Percentiles rank a stretch among this genome's conserved stretches.
phyloP scores from a whole-genome alignment of 2,797 vertebrate species.

The Sphenopsis melanotis region DNA sequence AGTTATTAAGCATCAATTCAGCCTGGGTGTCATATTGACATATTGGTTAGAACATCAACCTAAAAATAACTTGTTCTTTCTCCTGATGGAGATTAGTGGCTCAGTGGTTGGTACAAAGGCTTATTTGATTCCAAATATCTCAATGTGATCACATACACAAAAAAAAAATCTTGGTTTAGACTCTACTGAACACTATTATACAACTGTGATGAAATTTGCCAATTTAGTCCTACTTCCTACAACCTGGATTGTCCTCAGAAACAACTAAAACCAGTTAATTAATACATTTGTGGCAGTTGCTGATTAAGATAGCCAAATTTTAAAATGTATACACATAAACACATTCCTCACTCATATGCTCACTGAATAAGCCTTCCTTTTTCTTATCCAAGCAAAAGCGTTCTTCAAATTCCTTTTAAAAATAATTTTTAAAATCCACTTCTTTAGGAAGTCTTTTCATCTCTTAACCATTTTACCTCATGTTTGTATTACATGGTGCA shows the following conservation, averaged over 20 bases:
- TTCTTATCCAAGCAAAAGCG: slow-evolving; percentile 1
- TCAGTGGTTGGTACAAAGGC: background rate
- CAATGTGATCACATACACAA: background rate
- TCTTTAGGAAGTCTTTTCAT: slow-evolving; percentile 22
- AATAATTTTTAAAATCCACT: background rate
- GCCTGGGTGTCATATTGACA: background rate
- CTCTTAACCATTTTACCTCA: slow-evolving; percentile 2
- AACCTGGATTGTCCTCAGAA: background rate
- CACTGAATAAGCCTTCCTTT: background rate
- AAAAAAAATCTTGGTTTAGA: background rate
- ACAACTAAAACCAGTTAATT: background rate
- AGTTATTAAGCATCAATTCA: background rate
- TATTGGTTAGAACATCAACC: background rate
- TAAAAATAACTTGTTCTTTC: background rate
- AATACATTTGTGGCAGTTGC: background rate
- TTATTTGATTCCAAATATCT: background rate
- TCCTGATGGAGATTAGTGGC: background rate
- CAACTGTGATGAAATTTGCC: background rate
- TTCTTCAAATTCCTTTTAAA: slow-evolving; percentile 14
- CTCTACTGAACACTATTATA: background rate
- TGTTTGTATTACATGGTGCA: background rate
- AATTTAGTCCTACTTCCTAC: background rate
- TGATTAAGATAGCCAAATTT: background rate
- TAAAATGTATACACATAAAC: background rate
- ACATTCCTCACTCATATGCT: background rate